A percentile compares a stretch with the other conserved stretches of the same genome.
Evolutionary conservation across 2,113 vertebrate species (phyloP).

Genomic region (Prunella himalayana): DNA sequence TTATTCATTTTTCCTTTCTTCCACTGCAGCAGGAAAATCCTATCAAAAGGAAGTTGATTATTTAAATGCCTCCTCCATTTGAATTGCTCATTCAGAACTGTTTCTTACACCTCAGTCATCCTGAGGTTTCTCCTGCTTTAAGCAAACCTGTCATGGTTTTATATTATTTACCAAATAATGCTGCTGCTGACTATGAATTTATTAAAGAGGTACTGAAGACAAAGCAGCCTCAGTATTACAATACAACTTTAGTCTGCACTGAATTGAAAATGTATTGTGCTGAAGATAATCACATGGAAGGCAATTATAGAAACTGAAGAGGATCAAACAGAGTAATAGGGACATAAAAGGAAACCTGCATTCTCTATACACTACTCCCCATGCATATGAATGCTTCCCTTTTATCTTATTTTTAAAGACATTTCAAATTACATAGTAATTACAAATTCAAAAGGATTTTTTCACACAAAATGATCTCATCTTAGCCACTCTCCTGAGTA

Average conservation of each 20-base stretch:
- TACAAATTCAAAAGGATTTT: slow-evolving; percentile 13
- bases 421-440: slow-evolving; percentile 44
- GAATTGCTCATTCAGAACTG: slow-evolving; percentile 6
- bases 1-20: slow-evolving; percentile 23
- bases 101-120: not conserved
- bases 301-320: slow-evolving; percentile 13
- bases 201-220: not conserved
- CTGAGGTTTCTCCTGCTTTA: not conserved
- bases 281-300: not conserved
- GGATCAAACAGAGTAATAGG: slow-evolving; percentile 24
- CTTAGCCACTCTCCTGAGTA: not conserved
- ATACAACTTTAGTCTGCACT: not conserved
- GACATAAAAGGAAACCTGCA: slow-evolving; percentile 13
- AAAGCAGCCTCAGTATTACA: not conserved
- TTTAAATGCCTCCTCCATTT: slow-evolving; percentile 29
- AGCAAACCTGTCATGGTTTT: not conserved
- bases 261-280: slow-evolving; percentile 1
- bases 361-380: not conserved
- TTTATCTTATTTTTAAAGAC: slow-evolving; percentile 28
- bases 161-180: slow-evolving; percentile 10
- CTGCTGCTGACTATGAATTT: not conserved
- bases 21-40: not conserved
- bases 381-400: slow-evolving; percentile 6
- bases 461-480: not conserved
- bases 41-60: slow-evolving; percentile 22